Percentiles rank a stretch among this genome's conserved stretches.
Evolutionary conservation across 2,797 vertebrate genomes (phyloP).

Genomic region (Sitta carolinensis): DNA sequence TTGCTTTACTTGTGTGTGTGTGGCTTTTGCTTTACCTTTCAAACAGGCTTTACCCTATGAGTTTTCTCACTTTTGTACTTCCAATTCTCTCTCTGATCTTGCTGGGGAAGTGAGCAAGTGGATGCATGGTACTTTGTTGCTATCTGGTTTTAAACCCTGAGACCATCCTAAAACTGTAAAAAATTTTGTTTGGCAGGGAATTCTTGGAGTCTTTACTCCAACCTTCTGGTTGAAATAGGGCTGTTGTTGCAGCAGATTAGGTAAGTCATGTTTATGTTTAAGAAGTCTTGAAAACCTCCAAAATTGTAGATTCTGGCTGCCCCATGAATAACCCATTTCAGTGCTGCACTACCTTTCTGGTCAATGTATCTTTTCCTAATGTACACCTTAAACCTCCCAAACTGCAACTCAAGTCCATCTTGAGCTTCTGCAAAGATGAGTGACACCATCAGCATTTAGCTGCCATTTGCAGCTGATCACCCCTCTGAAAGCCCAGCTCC

Average conservation of each 20-base stretch:
- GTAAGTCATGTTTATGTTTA: background rate
- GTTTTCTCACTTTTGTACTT: background rate
- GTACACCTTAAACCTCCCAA: background rate
- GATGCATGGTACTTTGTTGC: background rate
- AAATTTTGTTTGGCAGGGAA: background rate
- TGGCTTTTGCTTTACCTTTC: background rate
- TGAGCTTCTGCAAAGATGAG: background rate
- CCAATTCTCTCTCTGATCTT: background rate
- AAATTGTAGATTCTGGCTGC: background rate
- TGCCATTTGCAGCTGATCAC: background rate
- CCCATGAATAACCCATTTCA: background rate
- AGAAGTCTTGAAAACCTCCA: background rate
- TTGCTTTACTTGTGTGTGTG: background rate
- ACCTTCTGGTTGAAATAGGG: background rate
- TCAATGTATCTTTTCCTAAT: background rate
- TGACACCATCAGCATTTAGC: background rate
- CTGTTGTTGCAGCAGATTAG: background rate
- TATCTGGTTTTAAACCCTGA: background rate
- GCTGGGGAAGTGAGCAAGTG: background rate
- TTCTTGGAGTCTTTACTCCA: background rate
- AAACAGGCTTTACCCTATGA: background rate
- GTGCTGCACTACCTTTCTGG: background rate
- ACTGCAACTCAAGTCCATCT: background rate
- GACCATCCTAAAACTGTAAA: background rate
- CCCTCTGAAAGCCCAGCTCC: background rate